Percentiles rank a stretch among this genome's conserved stretches.
Evolutionary conservation across 2,888 invertebrate species (phyloP).

Genomic region (Hydropsyche betteni): DNA sequence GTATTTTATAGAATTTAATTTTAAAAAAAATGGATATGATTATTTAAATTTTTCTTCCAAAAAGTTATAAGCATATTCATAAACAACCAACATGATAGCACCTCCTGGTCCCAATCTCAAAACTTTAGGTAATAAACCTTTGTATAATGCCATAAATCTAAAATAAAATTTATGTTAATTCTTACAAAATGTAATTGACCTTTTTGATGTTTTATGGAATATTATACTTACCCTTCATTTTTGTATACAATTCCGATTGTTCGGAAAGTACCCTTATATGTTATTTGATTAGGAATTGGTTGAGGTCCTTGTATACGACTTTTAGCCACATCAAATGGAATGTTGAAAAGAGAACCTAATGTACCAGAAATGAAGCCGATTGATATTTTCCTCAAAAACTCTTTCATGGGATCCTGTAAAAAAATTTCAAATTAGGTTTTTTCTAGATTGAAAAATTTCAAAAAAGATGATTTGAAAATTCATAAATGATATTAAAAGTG

Average conservation of each 20-base stretch:
- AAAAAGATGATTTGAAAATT: too few relatives aligned
- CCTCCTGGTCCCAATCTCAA: conserved; percentile 93
- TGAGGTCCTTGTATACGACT: conserved; percentile 95
- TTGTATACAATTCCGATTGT: conserved; percentile 79
- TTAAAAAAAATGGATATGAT: background rate
- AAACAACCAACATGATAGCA: conserved; percentile 93
- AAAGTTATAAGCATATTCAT: conserved; percentile 84
- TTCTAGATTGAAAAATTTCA: too few relatives aligned
- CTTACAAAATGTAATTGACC: background rate
- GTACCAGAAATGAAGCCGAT: conserved; percentile 91
- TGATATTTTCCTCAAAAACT: conserved; percentile 78
- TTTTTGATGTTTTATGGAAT: conserved; percentile 16
- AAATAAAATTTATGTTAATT: conserved; percentile 56
- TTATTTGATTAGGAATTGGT: conserved; percentile 74
- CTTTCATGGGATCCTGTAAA: conserved; percentile 71
- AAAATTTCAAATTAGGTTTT: too few relatives aligned
- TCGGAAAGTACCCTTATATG: conserved; percentile 80
- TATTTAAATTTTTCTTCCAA: conserved; percentile 65
- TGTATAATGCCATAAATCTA: conserved; percentile 88
- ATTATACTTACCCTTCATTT: conserved; percentile 82
- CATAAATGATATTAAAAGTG: too few relatives aligned
- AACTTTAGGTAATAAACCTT: conserved; percentile 91
- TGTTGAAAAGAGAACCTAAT: conserved; percentile 86
- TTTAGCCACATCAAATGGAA: conserved; percentile 96
- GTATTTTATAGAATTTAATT: too few relatives aligned